These are phyloP conservation scores for Melanargia galathea DNA, from an alignment of 2,888 invertebrate genomes.

Conservation along the genomic window DNA sequence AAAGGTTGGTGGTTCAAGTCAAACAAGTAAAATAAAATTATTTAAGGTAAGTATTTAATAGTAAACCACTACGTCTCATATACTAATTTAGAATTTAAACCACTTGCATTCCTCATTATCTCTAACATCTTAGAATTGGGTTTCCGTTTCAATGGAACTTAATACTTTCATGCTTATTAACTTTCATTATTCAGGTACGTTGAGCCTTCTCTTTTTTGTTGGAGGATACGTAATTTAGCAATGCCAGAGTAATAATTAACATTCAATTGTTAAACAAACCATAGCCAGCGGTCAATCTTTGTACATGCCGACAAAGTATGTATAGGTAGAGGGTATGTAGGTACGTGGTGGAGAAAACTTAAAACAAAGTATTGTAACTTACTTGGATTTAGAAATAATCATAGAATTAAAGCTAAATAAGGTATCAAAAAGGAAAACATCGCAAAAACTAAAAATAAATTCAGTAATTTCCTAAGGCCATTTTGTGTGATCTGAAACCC, in stretches of 20 bases:
- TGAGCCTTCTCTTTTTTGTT: slow-evolving; percentile 2
- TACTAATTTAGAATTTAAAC: slow-evolving; percentile 16
- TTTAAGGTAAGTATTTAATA: too few relatives aligned
- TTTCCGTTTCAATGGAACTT: slow-evolving; percentile 26
- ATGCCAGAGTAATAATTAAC: slow-evolving; percentile 65
- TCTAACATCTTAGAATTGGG: slow-evolving; percentile 23
- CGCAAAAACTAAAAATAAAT: too few relatives aligned
- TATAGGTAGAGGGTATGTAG: background rate
- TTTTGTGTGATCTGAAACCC: slow-evolving; percentile 8
- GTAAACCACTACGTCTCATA: too few relatives aligned
- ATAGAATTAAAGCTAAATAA: too few relatives aligned
- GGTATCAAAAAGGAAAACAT: too few relatives aligned
- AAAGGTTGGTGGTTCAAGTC: slow-evolving; percentile 99
- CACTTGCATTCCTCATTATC: slow-evolving; percentile 15
- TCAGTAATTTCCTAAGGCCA: background rate
- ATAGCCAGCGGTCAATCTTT: slow-evolving; percentile 60
- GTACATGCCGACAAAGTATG: slow-evolving; percentile 60
- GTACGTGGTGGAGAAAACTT: too few relatives aligned
- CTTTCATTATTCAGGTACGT: slow-evolving; percentile 37
- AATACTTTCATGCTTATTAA: slow-evolving; percentile 38
- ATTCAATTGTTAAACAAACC: slow-evolving; percentile 73
- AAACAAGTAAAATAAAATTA: too few relatives aligned
- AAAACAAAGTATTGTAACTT: too few relatives aligned
- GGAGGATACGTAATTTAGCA: slow-evolving; percentile 40
- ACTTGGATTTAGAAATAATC: too few relatives aligned